These are phyloP conservation scores for Noctua comes DNA, from an alignment of 2,888 invertebrate species.

Conservation along the genomic window DNA sequence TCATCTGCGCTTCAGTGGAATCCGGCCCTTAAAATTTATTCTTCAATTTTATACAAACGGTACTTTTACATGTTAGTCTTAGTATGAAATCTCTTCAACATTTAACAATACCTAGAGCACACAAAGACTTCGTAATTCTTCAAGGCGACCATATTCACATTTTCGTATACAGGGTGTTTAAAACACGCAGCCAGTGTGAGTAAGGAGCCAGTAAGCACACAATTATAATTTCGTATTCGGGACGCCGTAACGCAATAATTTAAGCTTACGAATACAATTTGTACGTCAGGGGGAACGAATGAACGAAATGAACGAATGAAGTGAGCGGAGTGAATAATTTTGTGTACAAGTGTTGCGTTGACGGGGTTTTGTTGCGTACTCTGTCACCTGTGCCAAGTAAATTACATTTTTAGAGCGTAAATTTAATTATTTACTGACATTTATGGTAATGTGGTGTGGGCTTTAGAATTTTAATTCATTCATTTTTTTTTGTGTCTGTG, in stretches of 20 bases:
- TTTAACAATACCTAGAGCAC: not conserved
- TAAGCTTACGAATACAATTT: conserved; percentile 85
- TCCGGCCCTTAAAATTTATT: not conserved
- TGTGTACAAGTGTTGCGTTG: conserved; percentile 72
- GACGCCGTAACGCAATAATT: conserved; percentile 79
- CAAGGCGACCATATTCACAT: conserved; percentile 16
- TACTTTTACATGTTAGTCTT: not conserved
- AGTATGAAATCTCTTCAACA: not conserved
- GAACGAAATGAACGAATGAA: conserved; percentile 82
- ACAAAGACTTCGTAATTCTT: conserved; percentile 39
- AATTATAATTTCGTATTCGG: conserved; percentile 80
- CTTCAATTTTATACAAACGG: not conserved
- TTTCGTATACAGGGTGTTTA: conserved; percentile 21
- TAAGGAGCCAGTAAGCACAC: conserved; percentile 63
- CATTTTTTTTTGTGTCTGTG: not conserved
- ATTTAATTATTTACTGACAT: conserved; percentile 64
- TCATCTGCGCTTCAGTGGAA: too few relatives aligned
- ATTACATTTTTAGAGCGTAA: conserved; percentile 65
- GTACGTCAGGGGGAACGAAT: conserved; percentile 79
- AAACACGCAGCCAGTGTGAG: conserved; percentile 55
- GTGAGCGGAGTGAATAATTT: conserved; percentile 82
- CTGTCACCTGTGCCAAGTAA: conserved; percentile 65
- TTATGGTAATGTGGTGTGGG: conserved; percentile 48
- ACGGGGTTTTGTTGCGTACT: conserved; percentile 68
- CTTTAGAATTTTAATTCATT: conserved; percentile 17